A percentile compares a stretch with the other conserved stretches of the same genome.
Evolutionary conservation across 2,888 invertebrate genomes (phyloP).

Genomic region (Rhagonycha lutea): DNA sequence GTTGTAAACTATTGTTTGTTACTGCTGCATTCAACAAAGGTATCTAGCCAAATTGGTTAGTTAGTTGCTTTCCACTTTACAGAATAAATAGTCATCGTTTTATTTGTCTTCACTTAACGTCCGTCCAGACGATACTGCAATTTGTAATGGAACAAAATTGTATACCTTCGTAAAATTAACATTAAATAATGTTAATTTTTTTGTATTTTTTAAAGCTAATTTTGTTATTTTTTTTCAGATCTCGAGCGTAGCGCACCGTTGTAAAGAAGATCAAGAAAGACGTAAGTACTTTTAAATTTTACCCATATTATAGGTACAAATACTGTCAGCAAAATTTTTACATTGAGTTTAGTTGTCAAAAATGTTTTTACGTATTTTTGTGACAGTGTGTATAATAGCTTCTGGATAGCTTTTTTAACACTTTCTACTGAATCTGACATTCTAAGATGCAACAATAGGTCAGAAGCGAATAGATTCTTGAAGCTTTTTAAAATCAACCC

Average conservation of each 20-base stretch:
- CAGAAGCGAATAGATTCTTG: conserved; percentile 2
- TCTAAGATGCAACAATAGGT: conserved; percentile 14
- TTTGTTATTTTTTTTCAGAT: not conserved
- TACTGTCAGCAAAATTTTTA: not conserved
- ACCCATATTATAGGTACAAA: not conserved
- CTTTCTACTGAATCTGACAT: conserved; percentile 16
- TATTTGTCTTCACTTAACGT: conserved; percentile 1
- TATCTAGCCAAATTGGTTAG: conserved; percentile 9
- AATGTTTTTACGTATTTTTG: not conserved
- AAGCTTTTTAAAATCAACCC: conserved; percentile 1
- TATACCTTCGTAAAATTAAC: not conserved
- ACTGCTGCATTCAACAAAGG: not conserved
- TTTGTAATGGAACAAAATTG: not conserved
- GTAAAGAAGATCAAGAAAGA: not conserved
- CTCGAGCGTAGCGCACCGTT: not conserved
- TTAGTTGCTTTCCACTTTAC: conserved; percentile 3
- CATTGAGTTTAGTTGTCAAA: not conserved
- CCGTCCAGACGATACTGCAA: not conserved
- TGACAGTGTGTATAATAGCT: conserved; percentile 4
- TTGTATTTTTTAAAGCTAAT: not conserved
- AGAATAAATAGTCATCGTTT: conserved; percentile 2
- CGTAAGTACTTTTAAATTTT: not conserved
- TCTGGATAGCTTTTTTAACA: conserved; percentile 2
- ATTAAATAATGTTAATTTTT: too few species aligned
- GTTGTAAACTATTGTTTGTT: conserved; percentile 9